Evolutionary conservation across 2,888 invertebrate species (phyloP), one percentile per base, ranked within the genome.

Genomic region (Yponomeuta cagnagella): DNA sequence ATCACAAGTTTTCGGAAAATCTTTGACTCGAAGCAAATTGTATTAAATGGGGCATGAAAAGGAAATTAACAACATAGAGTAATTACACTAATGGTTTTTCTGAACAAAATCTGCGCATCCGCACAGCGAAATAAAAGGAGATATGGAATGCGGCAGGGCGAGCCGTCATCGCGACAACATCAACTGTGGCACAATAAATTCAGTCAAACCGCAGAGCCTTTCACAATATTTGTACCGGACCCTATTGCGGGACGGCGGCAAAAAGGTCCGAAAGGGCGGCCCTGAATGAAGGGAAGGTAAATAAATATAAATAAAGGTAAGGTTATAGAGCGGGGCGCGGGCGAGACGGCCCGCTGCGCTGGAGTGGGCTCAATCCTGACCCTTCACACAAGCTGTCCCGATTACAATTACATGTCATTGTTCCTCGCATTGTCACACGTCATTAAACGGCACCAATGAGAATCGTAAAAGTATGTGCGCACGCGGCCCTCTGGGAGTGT

Each of bases 231-330:
- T 91, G 90, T 91, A 87, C 87, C 90, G 87, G 87, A 82, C 82
- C 52, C 85, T 84, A 85, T 85, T 85, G 83, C 81, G 80, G 80
- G 77, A 63, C 65, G 66, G 85, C 85, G 89, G 87, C 90, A 91
- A 91, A 92, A 92, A 90, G 86, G 87, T 85, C 90, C 89, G 90
- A 90, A 90, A 90, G 88, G 92, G 89, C 90, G 90, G 89, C 87
- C 83, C 86, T 91, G 90, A 91, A 91, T 91, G 91, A 90, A 91
- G 89, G 90, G 90, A 90, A 90, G 90, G 90, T 91, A 92, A 92
- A 92, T 92, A 92, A 92, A 91, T 90, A 92, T 90, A 91, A 92
- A 91, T 92, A 90, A 91, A 90, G 89, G 87, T 85, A 82, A 87
- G 82, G 87, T 85, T 48, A 33, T 78, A 82, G 79, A 71, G 71